Base-by-base conservation (phyloP, 2,888 invertebrate species). In the Dysmachus trigonus region DNA sequence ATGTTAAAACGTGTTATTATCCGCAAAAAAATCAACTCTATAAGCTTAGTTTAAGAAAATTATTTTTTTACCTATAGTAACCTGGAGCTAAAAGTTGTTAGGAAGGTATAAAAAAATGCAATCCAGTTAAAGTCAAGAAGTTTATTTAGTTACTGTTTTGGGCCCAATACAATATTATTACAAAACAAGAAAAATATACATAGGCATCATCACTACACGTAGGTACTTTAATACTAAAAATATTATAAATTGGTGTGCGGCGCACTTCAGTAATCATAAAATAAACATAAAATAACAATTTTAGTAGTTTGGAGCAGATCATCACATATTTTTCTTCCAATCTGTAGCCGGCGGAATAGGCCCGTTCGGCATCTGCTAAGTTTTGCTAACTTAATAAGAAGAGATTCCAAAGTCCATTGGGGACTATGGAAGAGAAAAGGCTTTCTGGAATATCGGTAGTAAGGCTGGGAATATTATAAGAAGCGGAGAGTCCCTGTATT, bases 151-250 rank as follows among this genome's bases (percentile, higher is more conserved):
- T 86, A 87, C 84, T 87, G 86, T 86, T 86, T 86, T 87, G 87
- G 87, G 87, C 87, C 87, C 87, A 87, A 87, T 87, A 87, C 87
- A 87, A 85, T 76, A 85, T 74, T 85, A 87, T 87, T 85, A 87
- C 41, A 86, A 87, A 82, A 87, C 85, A 83, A 81, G 38, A 87
- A 74, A 41, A 85, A 86, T 81, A 85, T 85, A 74, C 74, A 85
- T 72, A 72, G 47, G 62, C 62, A 10, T 62, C 81, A 81, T 81
- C n/a, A 81, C 81, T 81, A 81, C 53, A 81, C 33, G 33, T 62
- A 62, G 62, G 62, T 81, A 81, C 53, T 81, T 81, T 81, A 81
- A 22, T 15, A 81, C 81, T 81, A 81, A 77, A 47, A 81, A 81
- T 81, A 81, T 81, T 53, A 81, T 81, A 53, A 81, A 81, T 62